Evolutionary conservation across 2,888 invertebrate genomes (phyloP), one percentile per base, ranked within the genome.

Genomic region (Catocala fraxini): DNA sequence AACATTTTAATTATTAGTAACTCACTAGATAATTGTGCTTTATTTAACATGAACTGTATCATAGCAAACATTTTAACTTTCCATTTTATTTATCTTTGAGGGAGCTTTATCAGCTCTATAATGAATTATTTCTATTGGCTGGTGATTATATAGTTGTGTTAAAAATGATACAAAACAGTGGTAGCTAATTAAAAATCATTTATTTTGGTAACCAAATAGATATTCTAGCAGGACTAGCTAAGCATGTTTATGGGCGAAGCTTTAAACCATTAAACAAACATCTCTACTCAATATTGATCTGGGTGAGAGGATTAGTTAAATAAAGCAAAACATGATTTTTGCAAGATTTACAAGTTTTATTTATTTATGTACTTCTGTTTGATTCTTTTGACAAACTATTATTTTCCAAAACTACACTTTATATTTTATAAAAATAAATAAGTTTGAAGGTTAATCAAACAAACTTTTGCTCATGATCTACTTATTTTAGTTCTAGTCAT

Each of bases 1-100:
- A 47, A 61, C 55, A 71, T 71, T 76, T 73, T 73, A 34, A 46
- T 39, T 46, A 35, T 12, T 53, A n/a, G 33, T 45, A 9, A 46
- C 39, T 54, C 9, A 13, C 45, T 45, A 12, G 43, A 39, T 46
- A 46, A 46, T 54, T 54, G 41, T 13, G 15, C 25, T 13, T 41
- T 41, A 46, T 35, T 35, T 42, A 42, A 42, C 42, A 15, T 15
- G 12, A 54, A 55, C n/a, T 43, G 49, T 48, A 45, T 58, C n/a
- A 49, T 56, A 61, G 46, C 46, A n/a, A 47, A 56, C 51, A 54
- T 53, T 53, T 12, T 11, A 41, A 42, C 43, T 41, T 25, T 49
- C 15, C 33, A n/a, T 34, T 34, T 13, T 47, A 47, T 25, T 47
- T 47, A 47, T 47, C 47, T 47, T 47, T 7, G 3, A 25, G 25